Conservation (phyloP, 2,888 invertebrate genomes). For the Synergus gifuensis region DNA sequence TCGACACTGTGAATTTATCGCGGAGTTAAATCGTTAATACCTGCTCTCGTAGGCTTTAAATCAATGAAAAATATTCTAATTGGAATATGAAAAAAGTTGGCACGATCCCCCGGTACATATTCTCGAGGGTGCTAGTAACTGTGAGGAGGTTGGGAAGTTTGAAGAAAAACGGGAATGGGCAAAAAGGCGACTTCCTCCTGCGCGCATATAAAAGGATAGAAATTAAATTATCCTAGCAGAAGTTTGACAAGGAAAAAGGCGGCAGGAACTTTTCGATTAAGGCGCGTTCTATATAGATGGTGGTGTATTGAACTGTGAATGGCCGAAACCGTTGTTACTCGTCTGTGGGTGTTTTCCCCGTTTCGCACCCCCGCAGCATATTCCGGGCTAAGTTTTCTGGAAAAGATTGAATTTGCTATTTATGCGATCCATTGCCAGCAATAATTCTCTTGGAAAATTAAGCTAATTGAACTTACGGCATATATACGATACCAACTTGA, state of each 20-base stretch:
- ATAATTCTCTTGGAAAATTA: neutral
- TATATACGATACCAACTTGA: neutral
- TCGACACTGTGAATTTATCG: conserved; percentile 76
- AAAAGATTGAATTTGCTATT: neutral
- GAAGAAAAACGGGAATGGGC: conserved; percentile 32
- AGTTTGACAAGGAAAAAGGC: conserved; percentile 60
- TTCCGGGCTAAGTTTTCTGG: neutral
- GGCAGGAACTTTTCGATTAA: conserved; percentile 65
- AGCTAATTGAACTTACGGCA: neutral
- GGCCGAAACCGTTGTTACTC: neutral
- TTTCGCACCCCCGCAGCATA: neutral
- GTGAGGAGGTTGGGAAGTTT: conserved; percentile 13
- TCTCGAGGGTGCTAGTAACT: conserved; percentile 14
- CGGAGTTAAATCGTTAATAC: conserved; percentile 75
- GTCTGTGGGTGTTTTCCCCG: neutral
- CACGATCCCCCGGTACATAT: conserved; percentile 53
- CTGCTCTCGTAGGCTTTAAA: conserved; percentile 73
- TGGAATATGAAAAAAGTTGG: conserved; percentile 78
- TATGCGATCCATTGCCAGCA: neutral
- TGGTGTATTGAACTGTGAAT: neutral
- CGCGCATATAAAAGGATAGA: conserved; percentile 62
- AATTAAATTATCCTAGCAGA: conserved; percentile 69
- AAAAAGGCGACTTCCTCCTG: conserved; percentile 30
- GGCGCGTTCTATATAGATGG: conserved; percentile 24
- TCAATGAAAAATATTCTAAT: conserved; percentile 78